Evolutionary conservation across 2,113 vertebrate genomes (phyloP).

Genomic region (Taxidea taxus): DNA sequence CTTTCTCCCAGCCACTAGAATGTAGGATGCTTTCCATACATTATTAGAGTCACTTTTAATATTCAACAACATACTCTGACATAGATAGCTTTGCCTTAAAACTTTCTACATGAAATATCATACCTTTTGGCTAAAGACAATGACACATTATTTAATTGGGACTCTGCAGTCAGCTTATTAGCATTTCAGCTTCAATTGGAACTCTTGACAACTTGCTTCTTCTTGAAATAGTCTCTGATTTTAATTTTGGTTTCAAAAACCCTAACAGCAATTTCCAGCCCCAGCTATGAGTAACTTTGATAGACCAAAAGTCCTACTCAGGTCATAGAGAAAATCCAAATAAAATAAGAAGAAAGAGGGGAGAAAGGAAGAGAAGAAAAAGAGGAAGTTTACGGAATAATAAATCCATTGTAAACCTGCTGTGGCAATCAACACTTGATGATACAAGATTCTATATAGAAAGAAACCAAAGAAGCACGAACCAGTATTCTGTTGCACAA

Average conservation of each 20-base stretch:
- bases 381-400: background rate
- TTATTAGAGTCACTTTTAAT: background rate
- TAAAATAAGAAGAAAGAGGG: background rate
- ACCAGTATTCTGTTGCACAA: background rate
- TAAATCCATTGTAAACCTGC: background rate
- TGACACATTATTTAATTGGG: background rate
- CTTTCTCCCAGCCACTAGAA: background rate
- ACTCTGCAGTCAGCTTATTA: background rate
- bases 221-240: background rate
- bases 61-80: background rate
- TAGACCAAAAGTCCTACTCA: background rate
- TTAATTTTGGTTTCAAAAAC: background rate
- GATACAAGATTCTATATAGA: background rate
- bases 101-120: background rate
- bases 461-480: background rate
- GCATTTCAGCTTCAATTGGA: background rate
- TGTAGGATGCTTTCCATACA: background rate
- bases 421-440: background rate
- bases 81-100: background rate
- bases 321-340: background rate
- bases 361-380: background rate
- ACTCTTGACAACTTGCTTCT: background rate
- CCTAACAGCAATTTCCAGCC: background rate
- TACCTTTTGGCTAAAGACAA: background rate
- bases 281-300: background rate